Base-by-base conservation (phyloP, 2,797 vertebrate genomes). In the Epinephelus coioides region DNA sequence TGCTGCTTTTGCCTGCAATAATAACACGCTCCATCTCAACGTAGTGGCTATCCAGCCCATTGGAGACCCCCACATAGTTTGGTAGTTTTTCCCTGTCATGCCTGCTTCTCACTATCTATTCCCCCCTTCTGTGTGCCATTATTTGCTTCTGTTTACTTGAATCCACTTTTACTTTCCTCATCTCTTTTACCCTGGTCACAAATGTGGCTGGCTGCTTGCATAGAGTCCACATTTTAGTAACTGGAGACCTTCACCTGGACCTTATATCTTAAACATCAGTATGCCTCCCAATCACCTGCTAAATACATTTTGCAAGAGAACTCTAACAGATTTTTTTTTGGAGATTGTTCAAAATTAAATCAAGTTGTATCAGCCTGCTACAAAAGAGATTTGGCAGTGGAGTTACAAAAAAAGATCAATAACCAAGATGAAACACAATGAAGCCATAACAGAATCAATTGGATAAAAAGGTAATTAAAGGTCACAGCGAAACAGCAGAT, bases 1-100 rank as follows among this genome's bases (percentile, higher is more conserved):
- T 60, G 86, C 55, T 79, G 69, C 70, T 60, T 70, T 78, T 76
- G 54, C 78, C 50, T n/a, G 5, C 51, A 38, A 10, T 75, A 84
- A 88, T 77, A 91, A 73, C 68, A 13, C 3, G 21, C 71, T 81
- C 67, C 63, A 71, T 83, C 82, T 83, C 55, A 76, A 81, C 81
- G 69, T 86, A 23, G 51, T 2, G 12, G 21, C 73, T 9, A 6
- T 56, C 46, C 61, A 53, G 43, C 38, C 56, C 47, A 27, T 4
- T 11, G 25, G 44, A 75, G 40, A 69, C 49, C 44, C 55, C 17
- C 14, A 12, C 59, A 19, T 50, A 34, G 69, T 63, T 56, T 50
- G n/a, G 25, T 67, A 9, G 25, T 9, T 0, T 64, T 30, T 69
- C 43, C 51, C 19, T 3, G 3, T 55, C n/a, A 56, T 6, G 15